A percentile compares a stretch with the other conserved stretches of the same genome.
phyloP scores from a whole-genome alignment of 2,888 invertebrate genomes.

The Apotomis turbidana region DNA sequence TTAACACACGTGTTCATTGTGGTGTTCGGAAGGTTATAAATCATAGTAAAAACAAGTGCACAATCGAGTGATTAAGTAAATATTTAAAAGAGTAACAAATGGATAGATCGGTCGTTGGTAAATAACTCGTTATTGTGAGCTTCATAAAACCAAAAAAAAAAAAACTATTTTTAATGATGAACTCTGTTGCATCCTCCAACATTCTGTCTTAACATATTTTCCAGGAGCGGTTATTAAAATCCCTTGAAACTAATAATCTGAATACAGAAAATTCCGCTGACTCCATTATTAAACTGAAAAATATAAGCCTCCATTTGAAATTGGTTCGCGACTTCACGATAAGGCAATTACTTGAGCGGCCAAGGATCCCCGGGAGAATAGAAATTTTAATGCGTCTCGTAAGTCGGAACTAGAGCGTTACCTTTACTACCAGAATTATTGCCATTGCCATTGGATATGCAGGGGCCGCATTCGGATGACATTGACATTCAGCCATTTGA shows the following conservation, averaged over 20 bases:
- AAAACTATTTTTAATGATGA: no score
- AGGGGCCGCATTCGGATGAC: no score
- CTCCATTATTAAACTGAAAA: conserved; percentile 8
- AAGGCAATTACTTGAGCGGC: conserved; percentile 33
- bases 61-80: no score
- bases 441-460: not conserved
- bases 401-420: not conserved
- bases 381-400: conserved; percentile 25
- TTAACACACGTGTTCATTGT: no score
- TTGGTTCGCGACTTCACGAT: conserved; percentile 29
- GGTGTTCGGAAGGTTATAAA: no score
- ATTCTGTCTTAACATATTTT: conserved; percentile 5
- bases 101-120: no score
- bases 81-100: no score
- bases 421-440: not conserved
- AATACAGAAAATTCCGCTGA: conserved; percentile 12
- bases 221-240: conserved; percentile 13
- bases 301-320: conserved; percentile 22
- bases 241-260: conserved; percentile 26
- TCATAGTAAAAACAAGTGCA: no score
- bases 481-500: no score
- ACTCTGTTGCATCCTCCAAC: not conserved
- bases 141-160: no score
- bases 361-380: conserved; percentile 28
- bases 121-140: no score